Evolutionary conservation across 2,797 vertebrate genomes (phyloP).

Genomic region (Glyptemys insculpta): DNA sequence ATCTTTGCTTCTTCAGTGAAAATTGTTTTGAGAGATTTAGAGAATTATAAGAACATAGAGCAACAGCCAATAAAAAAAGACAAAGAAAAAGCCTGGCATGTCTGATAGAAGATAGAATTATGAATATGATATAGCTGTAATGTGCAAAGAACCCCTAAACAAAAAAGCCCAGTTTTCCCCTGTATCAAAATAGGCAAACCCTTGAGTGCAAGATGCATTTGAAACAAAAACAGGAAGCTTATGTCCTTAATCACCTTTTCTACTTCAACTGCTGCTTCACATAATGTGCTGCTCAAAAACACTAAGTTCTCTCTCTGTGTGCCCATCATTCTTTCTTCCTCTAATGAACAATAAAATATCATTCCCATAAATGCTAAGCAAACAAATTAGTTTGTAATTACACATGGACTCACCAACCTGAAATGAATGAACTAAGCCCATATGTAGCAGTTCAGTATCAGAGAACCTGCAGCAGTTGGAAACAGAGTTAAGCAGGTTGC

Average conservation of each 20-base stretch:
- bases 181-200: neutral
- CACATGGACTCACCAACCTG: neutral
- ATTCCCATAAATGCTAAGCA: neutral
- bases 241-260: neutral
- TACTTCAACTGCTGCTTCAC: neutral
- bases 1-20: neutral
- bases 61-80: neutral
- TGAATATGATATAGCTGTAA: neutral
- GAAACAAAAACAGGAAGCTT: neutral
- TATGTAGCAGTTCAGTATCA: rapidly evolving
- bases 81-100: neutral
- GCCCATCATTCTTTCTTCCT: neutral
- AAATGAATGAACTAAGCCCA: neutral
- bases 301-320: rapidly evolving
- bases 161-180: neutral
- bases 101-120: neutral
- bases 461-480: rapidly evolving
- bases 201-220: neutral
- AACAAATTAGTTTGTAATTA: neutral
- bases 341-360: neutral
- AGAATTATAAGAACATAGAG: neutral
- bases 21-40: neutral
- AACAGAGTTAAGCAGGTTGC: neutral
- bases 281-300: neutral
- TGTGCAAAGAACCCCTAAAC: neutral